These are phyloP conservation scores for Hormiphora californensis DNA, from an alignment of 37 sponge, comb jelly and placozoan genomes.

Conservation along the genomic window DNA sequence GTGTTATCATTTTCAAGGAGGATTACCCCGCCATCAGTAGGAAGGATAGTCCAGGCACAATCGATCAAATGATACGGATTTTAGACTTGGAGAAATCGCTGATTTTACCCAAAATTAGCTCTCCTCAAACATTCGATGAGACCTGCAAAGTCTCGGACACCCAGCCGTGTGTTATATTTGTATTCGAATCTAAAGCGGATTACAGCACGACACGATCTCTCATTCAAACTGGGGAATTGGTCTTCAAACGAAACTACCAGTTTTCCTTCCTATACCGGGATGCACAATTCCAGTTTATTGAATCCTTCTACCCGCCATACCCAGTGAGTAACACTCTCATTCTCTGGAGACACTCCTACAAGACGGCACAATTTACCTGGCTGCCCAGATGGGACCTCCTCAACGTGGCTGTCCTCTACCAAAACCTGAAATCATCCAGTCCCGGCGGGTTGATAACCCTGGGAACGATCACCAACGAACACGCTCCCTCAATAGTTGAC, in stretches of 20 bases:
- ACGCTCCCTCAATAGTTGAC: conserved; percentile 5
- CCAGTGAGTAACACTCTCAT: neutral
- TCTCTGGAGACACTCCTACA: neutral
- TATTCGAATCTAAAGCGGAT: conserved; percentile 3
- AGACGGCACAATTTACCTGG: neutral
- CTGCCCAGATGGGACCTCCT: conserved; percentile 26
- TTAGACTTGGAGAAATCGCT: neutral
- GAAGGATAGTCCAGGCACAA: neutral
- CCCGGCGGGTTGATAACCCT: neutral
- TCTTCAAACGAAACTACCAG: conserved; percentile 28
- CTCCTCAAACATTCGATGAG: conserved; percentile 23
- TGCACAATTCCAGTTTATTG: conserved; percentile 32
- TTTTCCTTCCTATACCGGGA: conserved; percentile 43
- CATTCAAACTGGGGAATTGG: conserved; percentile 3
- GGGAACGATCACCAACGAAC: neutral
- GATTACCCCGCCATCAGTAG: conserved; percentile 31
- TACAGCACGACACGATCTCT: neutral
- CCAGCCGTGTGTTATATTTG: conserved; percentile 27
- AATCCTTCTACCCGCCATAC: conserved; percentile 46
- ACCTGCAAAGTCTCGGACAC: neutral
- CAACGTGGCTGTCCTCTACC: neutral
- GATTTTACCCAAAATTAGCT: conserved; percentile 30
- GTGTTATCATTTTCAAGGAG: conserved; percentile 33
- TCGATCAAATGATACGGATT: neutral
- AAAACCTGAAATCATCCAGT: neutral